These are phyloP conservation scores for Loripinus fragilis DNA, from an alignment of 2,888 invertebrate species.

Conservation along the genomic window DNA sequence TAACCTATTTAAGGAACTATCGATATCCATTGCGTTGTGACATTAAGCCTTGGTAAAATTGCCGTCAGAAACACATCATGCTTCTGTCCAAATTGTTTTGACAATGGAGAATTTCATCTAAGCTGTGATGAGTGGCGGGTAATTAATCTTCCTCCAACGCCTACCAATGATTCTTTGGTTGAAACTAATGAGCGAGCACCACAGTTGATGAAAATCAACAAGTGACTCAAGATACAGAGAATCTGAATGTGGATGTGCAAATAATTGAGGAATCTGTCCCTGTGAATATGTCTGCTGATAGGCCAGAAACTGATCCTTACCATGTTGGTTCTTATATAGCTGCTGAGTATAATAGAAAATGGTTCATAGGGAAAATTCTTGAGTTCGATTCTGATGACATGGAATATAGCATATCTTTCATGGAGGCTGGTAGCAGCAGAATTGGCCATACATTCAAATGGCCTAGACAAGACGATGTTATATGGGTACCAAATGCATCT, in stretches of 20 bases:
- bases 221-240: not conserved
- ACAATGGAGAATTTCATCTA: slow-evolving; percentile 14
- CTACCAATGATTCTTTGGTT: not conserved
- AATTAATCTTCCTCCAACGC: not conserved
- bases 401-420: slow-evolving; percentile 19
- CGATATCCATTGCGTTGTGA: slow-evolving; percentile 18
- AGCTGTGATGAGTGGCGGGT: slow-evolving; percentile 21
- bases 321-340: slow-evolving; percentile 7
- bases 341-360: slow-evolving; percentile 20
- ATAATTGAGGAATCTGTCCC: not conserved
- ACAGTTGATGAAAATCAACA: not conserved
- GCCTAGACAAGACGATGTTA: slow-evolving; percentile 14
- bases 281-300: not conserved
- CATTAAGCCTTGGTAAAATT: not conserved
- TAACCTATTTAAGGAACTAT: slow-evolving; percentile 35
- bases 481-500: no score
- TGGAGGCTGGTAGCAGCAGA: slow-evolving; percentile 7
- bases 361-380: slow-evolving; percentile 30
- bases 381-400: slow-evolving; percentile 16
- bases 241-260: not conserved
- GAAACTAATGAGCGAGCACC: not conserved
- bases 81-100: slow-evolving; percentile 28
- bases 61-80: slow-evolving; percentile 29
- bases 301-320: not conserved
- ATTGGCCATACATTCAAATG: slow-evolving; percentile 15